phyloP scores from a whole-genome alignment of 1,140 invertebrate species.

The Homarus americanus region DNA sequence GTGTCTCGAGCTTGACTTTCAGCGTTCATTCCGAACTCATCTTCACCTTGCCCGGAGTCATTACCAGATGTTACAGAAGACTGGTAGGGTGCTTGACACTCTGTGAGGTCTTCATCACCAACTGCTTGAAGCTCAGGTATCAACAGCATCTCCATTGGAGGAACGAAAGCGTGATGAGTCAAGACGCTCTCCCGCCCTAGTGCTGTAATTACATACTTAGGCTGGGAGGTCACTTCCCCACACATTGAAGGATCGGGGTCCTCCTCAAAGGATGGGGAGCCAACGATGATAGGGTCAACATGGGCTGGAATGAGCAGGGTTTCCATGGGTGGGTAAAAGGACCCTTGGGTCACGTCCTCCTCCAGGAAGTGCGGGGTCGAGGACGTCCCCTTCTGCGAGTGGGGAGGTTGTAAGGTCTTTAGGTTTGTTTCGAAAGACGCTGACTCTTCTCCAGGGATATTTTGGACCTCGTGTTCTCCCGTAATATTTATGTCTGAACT shows the following conservation, averaged over 20 bases:
- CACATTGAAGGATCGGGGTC: neutral
- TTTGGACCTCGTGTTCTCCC: neutral
- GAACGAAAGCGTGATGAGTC: slow-evolving; percentile 43
- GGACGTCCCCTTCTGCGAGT: neutral
- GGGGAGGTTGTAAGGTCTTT: neutral
- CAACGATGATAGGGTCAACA: neutral
- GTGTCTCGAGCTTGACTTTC: neutral
- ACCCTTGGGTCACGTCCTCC: neutral
- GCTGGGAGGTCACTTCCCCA: neutral
- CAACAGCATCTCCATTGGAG: slow-evolving; percentile 57
- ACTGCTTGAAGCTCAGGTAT: neutral
- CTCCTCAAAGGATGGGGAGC: neutral
- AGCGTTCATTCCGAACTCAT: neutral
- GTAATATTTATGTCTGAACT: neutral
- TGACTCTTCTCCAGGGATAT: neutral
- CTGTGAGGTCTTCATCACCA: neutral
- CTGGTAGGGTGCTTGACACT: neutral
- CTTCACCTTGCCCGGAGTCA: neutral
- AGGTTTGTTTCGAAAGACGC: neutral
- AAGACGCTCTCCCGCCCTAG: slow-evolving; percentile 52
- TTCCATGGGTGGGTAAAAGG: slow-evolving; percentile 50
- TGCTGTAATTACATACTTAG: slow-evolving; percentile 38
- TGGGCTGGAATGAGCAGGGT: slow-evolving; percentile 7
- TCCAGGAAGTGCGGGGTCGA: neutral
- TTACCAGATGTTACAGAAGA: neutral